Evolutionary conservation across 1,140 invertebrate species (phyloP), one percentile per base, ranked within the genome.

Genomic region (Drosophila teissieri): DNA sequence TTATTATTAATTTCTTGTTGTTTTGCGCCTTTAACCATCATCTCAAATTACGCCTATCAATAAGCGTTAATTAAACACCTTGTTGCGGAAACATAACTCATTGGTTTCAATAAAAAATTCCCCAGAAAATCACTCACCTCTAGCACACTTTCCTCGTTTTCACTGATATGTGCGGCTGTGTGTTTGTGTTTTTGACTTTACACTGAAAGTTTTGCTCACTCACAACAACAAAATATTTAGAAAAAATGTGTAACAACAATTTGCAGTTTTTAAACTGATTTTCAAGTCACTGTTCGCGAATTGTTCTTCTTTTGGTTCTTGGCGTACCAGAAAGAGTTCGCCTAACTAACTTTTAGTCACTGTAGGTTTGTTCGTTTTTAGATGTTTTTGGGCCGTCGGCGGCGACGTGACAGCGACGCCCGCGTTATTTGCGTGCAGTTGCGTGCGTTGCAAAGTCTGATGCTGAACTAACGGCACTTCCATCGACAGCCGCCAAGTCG

Each of bases 401-500:
- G 63, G 72, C 69, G 63, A 42, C 64, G 58, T 58, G 39, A 67
- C 39, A 54, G 53, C 76, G 73, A 80, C 79, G 75, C 83, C 79
- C 83, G 67, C 83, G 80, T 56, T 56, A 45, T 44, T 27, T 73
- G 64, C 57, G 63, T 62, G 36, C 36, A 37, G 82, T 63, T 80
- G 73, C 69, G 74, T 69, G 39, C 67, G 70, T 73, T 70, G 83
- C 75, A 77, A 82, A 73, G 70, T 85, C 74, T 86, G 79, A 85
- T 86, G 83, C 83, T 86, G 83, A 86, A 86, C 83, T 86, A 51
- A 75, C 58, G 40, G 55, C 60, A 58, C 46, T 73, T 56, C 48
- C 58, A 64, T 63, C 48, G 44, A 36, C 76, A 52, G 70, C 77
- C 63, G 52, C 83, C 79, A 86, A 82, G 83, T 86, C 60, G 70